These are phyloP conservation scores for Leptatherina wallacei DNA, from an alignment of 2,797 vertebrate species.

Conservation along the genomic window DNA sequence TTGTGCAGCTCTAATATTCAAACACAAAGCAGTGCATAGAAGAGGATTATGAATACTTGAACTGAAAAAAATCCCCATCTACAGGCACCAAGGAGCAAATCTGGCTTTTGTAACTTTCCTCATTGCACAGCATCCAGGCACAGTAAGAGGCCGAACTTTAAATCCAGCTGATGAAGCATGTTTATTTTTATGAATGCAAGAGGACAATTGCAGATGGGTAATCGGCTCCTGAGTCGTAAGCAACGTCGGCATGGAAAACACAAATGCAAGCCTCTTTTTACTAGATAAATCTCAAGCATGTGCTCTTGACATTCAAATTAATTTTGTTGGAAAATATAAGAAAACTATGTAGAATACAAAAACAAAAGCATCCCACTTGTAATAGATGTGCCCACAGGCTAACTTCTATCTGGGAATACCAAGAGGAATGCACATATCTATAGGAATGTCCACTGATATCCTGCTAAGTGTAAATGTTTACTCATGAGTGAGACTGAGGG, in stretches of 20 bases:
- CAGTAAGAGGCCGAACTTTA: slow-evolving; percentile 42
- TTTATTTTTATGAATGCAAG: slow-evolving; percentile 23
- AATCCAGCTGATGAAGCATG: slow-evolving; percentile 34
- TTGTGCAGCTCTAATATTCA: too few species aligned
- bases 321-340: background rate
- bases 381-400: slow-evolving; percentile 2
- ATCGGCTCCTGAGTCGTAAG: slow-evolving; percentile 9
- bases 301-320: background rate
- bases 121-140: slow-evolving; percentile 54
- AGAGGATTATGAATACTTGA: slow-evolving; percentile 74
- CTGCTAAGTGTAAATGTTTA: slow-evolving; percentile 71
- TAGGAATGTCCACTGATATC: slow-evolving; percentile 67
- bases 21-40: slow-evolving; percentile 40
- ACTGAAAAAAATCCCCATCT: slow-evolving; percentile 66
- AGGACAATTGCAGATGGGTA: slow-evolving; percentile 15
- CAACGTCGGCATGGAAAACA: slow-evolving; percentile 19
- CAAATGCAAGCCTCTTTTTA: background rate
- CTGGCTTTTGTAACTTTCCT: slow-evolving; percentile 71
- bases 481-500: slow-evolving; percentile 39
- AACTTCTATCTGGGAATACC: slow-evolving; percentile 51
- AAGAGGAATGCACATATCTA: slow-evolving; percentile 49
- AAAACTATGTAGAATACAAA: background rate
- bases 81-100: slow-evolving; percentile 66
- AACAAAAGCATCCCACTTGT: background rate
- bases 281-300: background rate